Evolutionary conservation across 2,797 vertebrate species (phyloP), one percentile per base, ranked within the genome.

Genomic region (Amniataba percoides): DNA sequence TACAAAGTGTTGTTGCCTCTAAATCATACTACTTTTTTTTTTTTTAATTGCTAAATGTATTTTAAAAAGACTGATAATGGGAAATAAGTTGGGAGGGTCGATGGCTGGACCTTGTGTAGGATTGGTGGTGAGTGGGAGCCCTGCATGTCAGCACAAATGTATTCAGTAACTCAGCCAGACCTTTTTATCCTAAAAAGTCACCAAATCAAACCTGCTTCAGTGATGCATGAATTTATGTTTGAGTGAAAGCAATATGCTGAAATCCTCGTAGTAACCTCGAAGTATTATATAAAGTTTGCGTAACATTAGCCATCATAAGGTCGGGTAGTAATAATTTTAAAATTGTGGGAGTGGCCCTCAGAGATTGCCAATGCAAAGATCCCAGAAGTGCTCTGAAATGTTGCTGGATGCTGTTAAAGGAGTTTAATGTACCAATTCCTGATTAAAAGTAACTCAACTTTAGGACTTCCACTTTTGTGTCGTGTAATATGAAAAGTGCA

Each of bases 51-150:
- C 14, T 68, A 74, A 77, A 63, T 55, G 13, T 63, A 18, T 63
- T 74, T 65, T 21, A 25, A 60, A 75, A 31, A 39, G 49, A 45
- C 25, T 42, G 19, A 70, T 75, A 69, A 81, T 57, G 27, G 56
- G 49, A 58, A 57, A 63, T 12, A 42, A 65, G 69, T 46, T 59
- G 55, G 2, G 49, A 21, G 11, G 31, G 58, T 63, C 19, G 12
- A 23, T 57, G 40, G 36, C 3, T 62, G 46, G 52, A 53, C 23
- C 53, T 21, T 45, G 48, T 39, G 71, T 67, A 48, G 55, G 59
- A 48, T 63, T 56, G 40, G 23, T 61, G 34, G 42, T 39, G 68
- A 78, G 76, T 76, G 61, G 78, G 77, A 72, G 79, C 7, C 2
- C 19, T 56, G 5, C 57, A 25, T n/a, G 9, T 63, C 42, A 34